Evolutionary conservation across 2,888 invertebrate species (phyloP).

Genomic region (Eumerus sabulonum): DNA sequence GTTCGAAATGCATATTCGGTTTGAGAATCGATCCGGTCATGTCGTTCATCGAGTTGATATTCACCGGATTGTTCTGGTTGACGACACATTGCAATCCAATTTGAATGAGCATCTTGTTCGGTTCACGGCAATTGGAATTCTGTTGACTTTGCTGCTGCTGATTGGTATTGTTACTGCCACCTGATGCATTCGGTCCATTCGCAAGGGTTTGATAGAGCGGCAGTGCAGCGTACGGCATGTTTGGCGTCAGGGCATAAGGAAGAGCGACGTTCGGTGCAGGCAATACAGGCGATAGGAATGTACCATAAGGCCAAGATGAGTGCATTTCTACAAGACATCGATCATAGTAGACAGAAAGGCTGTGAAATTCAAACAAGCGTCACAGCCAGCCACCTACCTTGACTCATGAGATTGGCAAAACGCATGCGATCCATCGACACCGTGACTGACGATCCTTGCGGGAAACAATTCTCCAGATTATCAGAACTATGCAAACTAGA

Average conservation of each 20-base stretch:
- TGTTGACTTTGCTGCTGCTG: slow-evolving; percentile 38
- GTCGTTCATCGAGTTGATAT: slow-evolving; percentile 72
- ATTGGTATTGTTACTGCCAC: background rate
- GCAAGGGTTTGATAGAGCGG: slow-evolving; percentile 71
- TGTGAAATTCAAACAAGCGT: too few species aligned
- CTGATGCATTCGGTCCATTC: slow-evolving; percentile 38
- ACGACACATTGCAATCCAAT: slow-evolving; percentile 72
- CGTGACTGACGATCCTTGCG: slow-evolving; percentile 2
- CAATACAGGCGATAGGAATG: slow-evolving; percentile 72
- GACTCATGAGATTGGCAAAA: slow-evolving; percentile 71
- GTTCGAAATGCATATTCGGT: slow-evolving; percentile 55
- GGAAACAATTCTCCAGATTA: slow-evolving; percentile 29
- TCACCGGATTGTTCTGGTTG: slow-evolving; percentile 71
- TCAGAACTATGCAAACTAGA: slow-evolving; percentile 33
- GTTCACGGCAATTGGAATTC: slow-evolving; percentile 63
- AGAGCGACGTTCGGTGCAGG: slow-evolving; percentile 71
- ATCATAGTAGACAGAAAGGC: background rate
- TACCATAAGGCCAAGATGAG: slow-evolving; percentile 73
- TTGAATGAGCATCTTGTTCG: slow-evolving; percentile 72
- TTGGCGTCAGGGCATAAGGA: slow-evolving; percentile 70
- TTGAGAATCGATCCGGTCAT: slow-evolving; percentile 69
- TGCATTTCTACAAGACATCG: slow-evolving; percentile 70
- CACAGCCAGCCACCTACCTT: slow-evolving; percentile 69
- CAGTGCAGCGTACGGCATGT: slow-evolving; percentile 70
- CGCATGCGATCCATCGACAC: slow-evolving; percentile 72